phyloP scores from a whole-genome alignment of 2,113 vertebrate species.

The Lontra canadensis region DNA sequence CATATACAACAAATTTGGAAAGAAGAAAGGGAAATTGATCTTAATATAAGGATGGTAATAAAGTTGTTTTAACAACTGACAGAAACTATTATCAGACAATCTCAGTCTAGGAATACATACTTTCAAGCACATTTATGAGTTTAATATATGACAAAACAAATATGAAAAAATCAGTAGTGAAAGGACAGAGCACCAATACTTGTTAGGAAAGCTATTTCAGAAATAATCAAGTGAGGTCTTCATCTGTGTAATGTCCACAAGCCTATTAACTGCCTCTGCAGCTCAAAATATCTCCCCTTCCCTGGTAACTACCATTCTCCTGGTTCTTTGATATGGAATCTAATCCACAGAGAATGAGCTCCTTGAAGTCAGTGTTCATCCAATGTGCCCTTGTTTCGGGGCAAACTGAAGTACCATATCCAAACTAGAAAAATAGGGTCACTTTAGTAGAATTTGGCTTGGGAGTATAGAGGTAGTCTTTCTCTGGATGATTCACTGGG shows the following conservation, averaged over 20 bases:
- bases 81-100: neutral
- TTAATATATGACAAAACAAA: neutral
- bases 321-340: neutral
- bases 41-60: neutral
- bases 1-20: neutral
- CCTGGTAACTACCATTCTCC: neutral
- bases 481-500: slow-evolving; percentile 14
- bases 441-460: slow-evolving; percentile 29
- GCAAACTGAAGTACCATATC: neutral
- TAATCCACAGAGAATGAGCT: slow-evolving; percentile 15
- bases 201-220: neutral
- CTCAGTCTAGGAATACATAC: neutral
- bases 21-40: neutral
- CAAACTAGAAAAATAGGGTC: slow-evolving; percentile 57
- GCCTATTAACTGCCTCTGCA: neutral
- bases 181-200: neutral
- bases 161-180: neutral
- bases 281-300: neutral
- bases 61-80: neutral
- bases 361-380: slow-evolving; percentile 4
- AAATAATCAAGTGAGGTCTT: neutral
- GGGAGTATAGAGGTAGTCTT: slow-evolving; percentile 36
- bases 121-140: neutral
- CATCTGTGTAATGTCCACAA: neutral
- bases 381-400: neutral